Evolutionary conservation across 2,888 invertebrate species (phyloP).

Genomic region (Neelides folsomi): DNA sequence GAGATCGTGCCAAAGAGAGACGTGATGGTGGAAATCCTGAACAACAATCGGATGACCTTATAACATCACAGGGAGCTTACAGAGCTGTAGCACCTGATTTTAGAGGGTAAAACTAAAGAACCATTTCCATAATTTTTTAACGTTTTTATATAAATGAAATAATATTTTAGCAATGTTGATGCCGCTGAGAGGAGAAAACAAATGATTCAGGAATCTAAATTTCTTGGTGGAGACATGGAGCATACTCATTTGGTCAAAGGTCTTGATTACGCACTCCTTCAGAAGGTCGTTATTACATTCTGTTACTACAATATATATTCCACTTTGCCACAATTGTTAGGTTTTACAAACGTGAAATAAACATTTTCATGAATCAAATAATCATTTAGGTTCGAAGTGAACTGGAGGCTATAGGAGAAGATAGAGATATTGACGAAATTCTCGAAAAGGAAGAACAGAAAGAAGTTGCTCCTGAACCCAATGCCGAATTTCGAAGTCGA

Average conservation of each 20-base stretch:
- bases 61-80: conserved; percentile 65
- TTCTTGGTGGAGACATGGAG: conserved; percentile 99
- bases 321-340: neutral
- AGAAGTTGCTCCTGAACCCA: conserved; percentile 35
- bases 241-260: conserved; percentile 99
- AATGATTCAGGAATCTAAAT: conserved; percentile 95
- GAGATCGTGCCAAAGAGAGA: conserved; percentile 79
- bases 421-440: conserved; percentile 73
- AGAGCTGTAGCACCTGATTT: conserved; percentile 92
- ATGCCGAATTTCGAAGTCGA: conserved; percentile 43
- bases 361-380: too few species aligned
- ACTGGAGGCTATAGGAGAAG: conserved; percentile 63
- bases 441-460: conserved; percentile 50
- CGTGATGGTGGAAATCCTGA: conserved; percentile 72
- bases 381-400: conserved; percentile 56
- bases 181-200: conserved; percentile 88
- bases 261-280: conserved; percentile 76
- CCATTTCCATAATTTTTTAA: neutral
- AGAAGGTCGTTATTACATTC: conserved; percentile 51
- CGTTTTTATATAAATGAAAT: neutral
- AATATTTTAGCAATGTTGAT: conserved; percentile 46
- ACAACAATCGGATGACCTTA: conserved; percentile 67
- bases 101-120: conserved; percentile 53
- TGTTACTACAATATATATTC: conserved; percentile 3
- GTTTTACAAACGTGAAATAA: too few species aligned